Evolutionary conservation across 2,888 invertebrate genomes (phyloP), one percentile per base, ranked within the genome.

Genomic region (Orgyia antiqua): DNA sequence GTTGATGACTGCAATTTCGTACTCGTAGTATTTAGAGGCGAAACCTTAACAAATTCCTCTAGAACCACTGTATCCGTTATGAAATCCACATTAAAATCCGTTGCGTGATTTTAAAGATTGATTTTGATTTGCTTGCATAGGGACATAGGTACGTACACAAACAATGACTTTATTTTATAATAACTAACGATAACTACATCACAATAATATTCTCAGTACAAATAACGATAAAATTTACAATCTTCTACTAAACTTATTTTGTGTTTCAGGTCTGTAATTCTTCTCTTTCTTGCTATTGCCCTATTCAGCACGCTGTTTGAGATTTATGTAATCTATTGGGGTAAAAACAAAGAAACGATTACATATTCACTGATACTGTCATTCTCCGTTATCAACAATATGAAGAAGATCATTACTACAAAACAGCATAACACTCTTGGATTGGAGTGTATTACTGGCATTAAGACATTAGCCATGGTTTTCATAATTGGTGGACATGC

Each of bases 401-500:
- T 88, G 24, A 86, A 82, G 53, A 91, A 91, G 64, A 83, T 91
- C 11, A 68, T 89, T 13, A 82, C 87, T 0, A 87, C 88, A 0
- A 89, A 88, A 39, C 83, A 87, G 31, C 78, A 87, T 25, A 89
- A 89, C 27, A 86, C 87, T 17, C 59, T 90, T 6, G 90, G 91
- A 13, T 68, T 93, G 31, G 90, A 91, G 42, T 90, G 91, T 49
- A 77, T 91, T 27, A 88, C 88, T 26, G 91, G 91, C 0, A 89
- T 93, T 20, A 92, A 91, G 56, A 87, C 90, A 8, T 54, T 92
- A 27, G 88, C 91, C 0, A 93, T 93, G 93, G 43, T 88, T 0
- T 84, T 92, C 27, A 92, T 93, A 27, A 71, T 92, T 4, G 79
- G 82, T 18, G 92, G 92, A 0, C 93, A 93, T 58, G 88, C 90